Percentiles rank a stretch among this genome's conserved stretches.
These are phyloP conservation scores for Cavia porcellus DNA, from an alignment of 2,113 vertebrate genomes.

Conservation along the genomic window DNA sequence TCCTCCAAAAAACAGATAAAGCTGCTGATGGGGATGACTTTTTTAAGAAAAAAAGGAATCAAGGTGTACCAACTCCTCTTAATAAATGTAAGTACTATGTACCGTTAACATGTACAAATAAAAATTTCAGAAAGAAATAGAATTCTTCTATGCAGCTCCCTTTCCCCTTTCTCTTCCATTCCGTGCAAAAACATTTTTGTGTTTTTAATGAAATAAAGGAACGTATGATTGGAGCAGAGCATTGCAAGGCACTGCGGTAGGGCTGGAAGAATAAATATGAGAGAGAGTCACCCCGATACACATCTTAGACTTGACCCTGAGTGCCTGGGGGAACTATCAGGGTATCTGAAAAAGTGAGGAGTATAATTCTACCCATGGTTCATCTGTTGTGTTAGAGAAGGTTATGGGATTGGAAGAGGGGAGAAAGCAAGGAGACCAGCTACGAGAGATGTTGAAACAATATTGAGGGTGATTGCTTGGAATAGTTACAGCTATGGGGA, in stretches of 20 bases:
- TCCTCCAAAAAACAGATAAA: not conserved
- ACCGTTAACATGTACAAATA: not conserved
- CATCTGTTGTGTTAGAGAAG: not conserved
- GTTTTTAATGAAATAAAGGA: not conserved
- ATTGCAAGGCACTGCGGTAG: rapidly evolving
- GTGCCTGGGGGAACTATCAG: not conserved
- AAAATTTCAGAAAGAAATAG: not conserved
- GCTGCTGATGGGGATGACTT: not conserved
- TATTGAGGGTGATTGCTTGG: not conserved
- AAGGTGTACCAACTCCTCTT: not conserved
- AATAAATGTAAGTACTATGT: not conserved
- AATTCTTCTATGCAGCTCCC: not conserved
- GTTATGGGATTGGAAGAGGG: not conserved
- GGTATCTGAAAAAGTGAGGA: not conserved
- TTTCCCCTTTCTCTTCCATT: not conserved
- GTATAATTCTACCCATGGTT: not conserved
- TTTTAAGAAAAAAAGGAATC: not conserved
- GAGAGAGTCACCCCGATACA: not conserved
- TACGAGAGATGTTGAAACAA: not conserved
- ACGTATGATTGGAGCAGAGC: not conserved
- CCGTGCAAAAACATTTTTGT: not conserved
- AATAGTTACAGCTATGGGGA: not conserved
- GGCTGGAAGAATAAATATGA: not conserved
- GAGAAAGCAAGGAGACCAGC: not conserved
- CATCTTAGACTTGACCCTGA: not conserved